Base-by-base conservation (phyloP, 2,888 invertebrate species). In the Folsomia manolachei region DNA sequence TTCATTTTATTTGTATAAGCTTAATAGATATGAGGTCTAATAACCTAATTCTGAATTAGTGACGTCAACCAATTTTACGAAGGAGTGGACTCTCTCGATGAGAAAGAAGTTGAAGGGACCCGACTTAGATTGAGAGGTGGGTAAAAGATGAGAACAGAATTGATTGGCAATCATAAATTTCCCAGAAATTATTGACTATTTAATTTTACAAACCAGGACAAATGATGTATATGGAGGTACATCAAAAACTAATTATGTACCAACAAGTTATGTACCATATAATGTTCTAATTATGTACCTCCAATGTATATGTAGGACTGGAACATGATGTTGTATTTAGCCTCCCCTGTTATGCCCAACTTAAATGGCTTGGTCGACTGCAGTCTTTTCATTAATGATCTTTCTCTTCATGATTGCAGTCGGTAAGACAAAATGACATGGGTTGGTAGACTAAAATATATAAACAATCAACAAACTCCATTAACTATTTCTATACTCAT, bases 171-270 rank as follows among this genome's bases (percentile, higher is more conserved):
- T 56, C 19, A n/a, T n/a, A n/a, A n/a, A n/a, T n/a, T n/a, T n/a
- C n/a, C n/a, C n/a, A n/a, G n/a, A n/a, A 21, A 19, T 21, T 63
- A 23, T 25, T 63, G 7, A 56, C n/a, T n/a, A n/a, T n/a, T n/a
- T n/a, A n/a, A n/a, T n/a, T n/a, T 56, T n/a, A n/a, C n/a, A n/a
- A n/a, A n/a, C n/a, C 27, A 93, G 97, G 97, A 81, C 97, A 97
- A 87, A 98, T 98, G 97, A 92, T 97, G 82, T 97, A 94, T 84
- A 95, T 98, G 95, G 93, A 94, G n/a, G n/a, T n/a, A n/a, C n/a
- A n/a, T n/a, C n/a, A n/a, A n/a, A n/a, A n/a, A n/a, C n/a, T n/a
- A n/a, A n/a, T n/a, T n/a, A n/a, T n/a, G n/a, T n/a, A n/a, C n/a
- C n/a, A n/a, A n/a, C n/a, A n/a, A n/a, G n/a, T n/a, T n/a, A n/a